Conservation (phyloP, 1,140 invertebrate genomes). For the Drosophila murphyi region DNA sequence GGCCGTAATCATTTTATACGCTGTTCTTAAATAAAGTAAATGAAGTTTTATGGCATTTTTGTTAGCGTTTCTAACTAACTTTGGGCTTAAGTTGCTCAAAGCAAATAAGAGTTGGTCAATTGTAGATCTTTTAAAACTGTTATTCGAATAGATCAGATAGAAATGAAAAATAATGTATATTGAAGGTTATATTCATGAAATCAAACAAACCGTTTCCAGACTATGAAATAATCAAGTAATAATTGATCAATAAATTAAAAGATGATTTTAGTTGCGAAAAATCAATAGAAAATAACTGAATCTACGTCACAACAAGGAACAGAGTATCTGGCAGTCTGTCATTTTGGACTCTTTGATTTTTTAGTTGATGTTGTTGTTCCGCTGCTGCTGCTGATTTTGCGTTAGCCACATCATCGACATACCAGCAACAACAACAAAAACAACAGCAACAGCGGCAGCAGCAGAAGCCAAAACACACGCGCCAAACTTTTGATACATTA, state of each 20-base stretch:
- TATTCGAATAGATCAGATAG: no score
- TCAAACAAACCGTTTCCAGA: no score
- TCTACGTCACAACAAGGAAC: background rate
- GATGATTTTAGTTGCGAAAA: background rate
- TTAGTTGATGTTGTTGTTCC: constrained; percentile 27
- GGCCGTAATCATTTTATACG: constrained; percentile 73
- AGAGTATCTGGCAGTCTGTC: background rate
- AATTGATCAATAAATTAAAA: no score
- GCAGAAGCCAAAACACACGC: constrained; percentile 27
- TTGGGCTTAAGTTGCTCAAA: background rate
- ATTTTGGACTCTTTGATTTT: background rate
- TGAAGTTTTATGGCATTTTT: background rate
- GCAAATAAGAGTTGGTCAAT: no score
- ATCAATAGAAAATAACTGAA: background rate
- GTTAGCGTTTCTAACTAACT: background rate
- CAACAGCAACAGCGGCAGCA: constrained; percentile 18
- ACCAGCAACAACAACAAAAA: constrained; percentile 6
- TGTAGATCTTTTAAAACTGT: no score
- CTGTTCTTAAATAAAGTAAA: background rate
- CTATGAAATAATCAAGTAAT: no score
- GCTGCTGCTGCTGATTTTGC: constrained; percentile 34
- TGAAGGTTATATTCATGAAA: no score
- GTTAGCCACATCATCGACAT: background rate
- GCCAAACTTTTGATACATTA: constrained; percentile 68
- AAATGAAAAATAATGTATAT: no score